A percentile compares a stretch with the other conserved stretches of the same genome.
phyloP scores from a whole-genome alignment of 1,140 invertebrate genomes.

The Himalopsyche phryganea region DNA sequence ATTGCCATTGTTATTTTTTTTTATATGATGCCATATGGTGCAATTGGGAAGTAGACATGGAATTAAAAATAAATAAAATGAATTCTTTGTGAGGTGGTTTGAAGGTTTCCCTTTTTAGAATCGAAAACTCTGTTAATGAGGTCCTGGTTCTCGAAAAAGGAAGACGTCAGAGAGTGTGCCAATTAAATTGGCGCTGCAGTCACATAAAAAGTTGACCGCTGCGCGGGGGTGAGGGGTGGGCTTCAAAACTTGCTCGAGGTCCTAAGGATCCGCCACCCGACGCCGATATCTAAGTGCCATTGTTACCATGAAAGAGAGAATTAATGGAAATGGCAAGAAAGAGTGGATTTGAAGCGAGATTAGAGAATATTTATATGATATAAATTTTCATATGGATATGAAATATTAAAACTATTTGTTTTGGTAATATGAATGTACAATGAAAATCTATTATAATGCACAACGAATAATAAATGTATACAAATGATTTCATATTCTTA shows the following conservation, averaged over 20 bases:
- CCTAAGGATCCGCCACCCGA: no score
- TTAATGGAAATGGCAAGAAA: not conserved
- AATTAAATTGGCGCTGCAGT: conserved; percentile 29
- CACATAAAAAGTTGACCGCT: conserved; percentile 16
- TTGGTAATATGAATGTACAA: no score
- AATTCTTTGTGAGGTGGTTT: not conserved
- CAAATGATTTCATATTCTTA: no score
- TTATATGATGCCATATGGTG: no score
- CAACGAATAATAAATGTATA: no score
- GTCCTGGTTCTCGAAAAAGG: conserved; percentile 15
- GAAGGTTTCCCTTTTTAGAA: not conserved
- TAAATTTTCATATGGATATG: no score
- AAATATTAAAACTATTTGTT: no score
- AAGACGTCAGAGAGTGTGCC: conserved; percentile 30
- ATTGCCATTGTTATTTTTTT: no score
- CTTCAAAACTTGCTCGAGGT: not conserved
- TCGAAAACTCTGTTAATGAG: no score
- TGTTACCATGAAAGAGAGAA: not conserved
- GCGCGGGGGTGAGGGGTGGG: not conserved
- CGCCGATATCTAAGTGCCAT: not conserved
- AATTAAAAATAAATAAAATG: no score
- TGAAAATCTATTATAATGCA: no score
- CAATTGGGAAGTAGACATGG: no score
- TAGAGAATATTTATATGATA: not conserved
- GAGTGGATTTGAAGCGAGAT: not conserved